phyloP scores from a whole-genome alignment of 2,113 vertebrate genomes.

The Scomber scombrus region DNA sequence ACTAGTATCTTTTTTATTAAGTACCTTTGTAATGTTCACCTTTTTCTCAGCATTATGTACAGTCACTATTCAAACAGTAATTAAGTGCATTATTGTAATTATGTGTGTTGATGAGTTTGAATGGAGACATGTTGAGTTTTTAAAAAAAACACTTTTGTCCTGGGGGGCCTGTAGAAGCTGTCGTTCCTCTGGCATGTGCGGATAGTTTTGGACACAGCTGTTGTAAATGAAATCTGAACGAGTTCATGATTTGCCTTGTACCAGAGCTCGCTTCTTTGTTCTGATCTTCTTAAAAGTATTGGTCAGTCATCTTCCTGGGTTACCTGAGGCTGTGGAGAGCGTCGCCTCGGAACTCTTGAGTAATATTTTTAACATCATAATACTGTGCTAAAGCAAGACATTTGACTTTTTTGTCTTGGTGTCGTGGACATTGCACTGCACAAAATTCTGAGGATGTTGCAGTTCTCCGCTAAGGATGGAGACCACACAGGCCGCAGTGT shows the following conservation, averaged over 20 bases:
- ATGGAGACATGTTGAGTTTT: conserved; percentile 45
- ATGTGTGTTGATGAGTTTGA: conserved; percentile 70
- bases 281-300: conserved; percentile 33
- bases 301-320: conserved; percentile 25
- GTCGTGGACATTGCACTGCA: conserved; percentile 34
- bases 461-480: conserved; percentile 17
- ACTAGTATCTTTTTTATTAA: conserved; percentile 74
- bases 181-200: conserved; percentile 61
- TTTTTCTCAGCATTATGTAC: conserved; percentile 77
- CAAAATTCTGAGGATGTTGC: conserved; percentile 29
- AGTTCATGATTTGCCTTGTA: conserved; percentile 63
- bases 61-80: conserved; percentile 71
- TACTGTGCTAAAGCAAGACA: conserved; percentile 35
- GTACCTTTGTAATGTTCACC: conserved; percentile 75
- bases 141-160: neutral
- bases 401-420: conserved; percentile 11
- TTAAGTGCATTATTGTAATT: conserved; percentile 82
- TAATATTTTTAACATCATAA: conserved; percentile 64
- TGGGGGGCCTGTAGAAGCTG: conserved; percentile 21
- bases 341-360: conserved; percentile 37
- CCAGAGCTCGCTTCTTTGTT: conserved; percentile 43
- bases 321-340: conserved; percentile 1
- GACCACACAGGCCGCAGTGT: conserved; percentile 20
- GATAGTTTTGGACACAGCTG: conserved; percentile 17
- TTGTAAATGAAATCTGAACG: conserved; percentile 57